phyloP scores from a whole-genome alignment of 2,888 invertebrate species.

The Lypha dubia region DNA sequence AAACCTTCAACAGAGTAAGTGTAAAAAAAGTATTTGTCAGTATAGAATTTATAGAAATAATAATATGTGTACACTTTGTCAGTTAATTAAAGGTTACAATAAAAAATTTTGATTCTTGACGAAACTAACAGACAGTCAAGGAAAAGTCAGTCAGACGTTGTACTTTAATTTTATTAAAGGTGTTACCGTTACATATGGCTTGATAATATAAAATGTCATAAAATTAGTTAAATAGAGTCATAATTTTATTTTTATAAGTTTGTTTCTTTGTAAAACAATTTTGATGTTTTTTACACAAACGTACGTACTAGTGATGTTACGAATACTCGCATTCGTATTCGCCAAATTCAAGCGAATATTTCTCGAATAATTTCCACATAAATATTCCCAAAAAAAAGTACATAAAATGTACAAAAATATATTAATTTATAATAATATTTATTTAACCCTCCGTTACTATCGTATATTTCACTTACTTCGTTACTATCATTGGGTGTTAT shows the following conservation, averaged over 20 bases:
- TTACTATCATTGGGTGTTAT: too few species aligned
- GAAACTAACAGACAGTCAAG: not conserved
- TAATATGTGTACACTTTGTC: not conserved
- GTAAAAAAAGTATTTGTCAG: conserved; percentile 10
- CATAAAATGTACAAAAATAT: too few species aligned
- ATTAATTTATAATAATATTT: too few species aligned
- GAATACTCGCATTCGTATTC: too few species aligned
- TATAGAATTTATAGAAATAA: not conserved
- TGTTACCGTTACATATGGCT: conserved; percentile 53
- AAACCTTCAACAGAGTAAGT: not conserved
- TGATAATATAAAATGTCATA: conserved; percentile 24
- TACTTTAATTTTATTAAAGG: conserved; percentile 17
- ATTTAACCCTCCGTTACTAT: too few species aligned
- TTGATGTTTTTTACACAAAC: not conserved
- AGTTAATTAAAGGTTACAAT: conserved; percentile 20
- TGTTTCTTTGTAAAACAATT: not conserved
- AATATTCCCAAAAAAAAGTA: too few species aligned
- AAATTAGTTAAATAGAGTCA: conserved; percentile 55
- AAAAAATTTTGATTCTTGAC: conserved; percentile 20
- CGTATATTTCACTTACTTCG: too few species aligned
- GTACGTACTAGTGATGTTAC: too few species aligned
- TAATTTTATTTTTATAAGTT: not conserved
- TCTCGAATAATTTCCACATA: too few species aligned
- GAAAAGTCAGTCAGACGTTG: conserved; percentile 23
- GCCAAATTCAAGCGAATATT: too few species aligned